Conservation (phyloP, 1,140 invertebrate genomes). For the Drosophila varians region DNA sequence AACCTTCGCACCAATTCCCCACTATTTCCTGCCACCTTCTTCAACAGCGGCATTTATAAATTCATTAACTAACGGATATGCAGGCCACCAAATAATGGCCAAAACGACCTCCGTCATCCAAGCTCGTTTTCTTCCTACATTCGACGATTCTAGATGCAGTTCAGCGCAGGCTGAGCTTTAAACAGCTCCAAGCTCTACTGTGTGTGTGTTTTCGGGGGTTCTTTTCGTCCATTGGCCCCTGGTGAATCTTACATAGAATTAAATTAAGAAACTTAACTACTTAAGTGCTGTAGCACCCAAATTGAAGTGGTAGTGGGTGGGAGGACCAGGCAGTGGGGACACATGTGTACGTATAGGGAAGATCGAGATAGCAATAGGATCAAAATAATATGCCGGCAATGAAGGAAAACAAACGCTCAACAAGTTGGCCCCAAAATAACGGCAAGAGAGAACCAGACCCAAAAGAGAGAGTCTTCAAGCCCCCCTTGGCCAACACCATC, state of each 20-base stretch:
- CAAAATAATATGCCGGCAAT: conserved; percentile 41
- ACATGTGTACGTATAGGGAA: not conserved
- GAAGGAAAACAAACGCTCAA: conserved; percentile 46
- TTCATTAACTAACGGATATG: conserved; percentile 43
- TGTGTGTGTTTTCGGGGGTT: not conserved
- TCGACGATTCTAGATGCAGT: conserved; percentile 16
- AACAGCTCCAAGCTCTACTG: conserved; percentile 27
- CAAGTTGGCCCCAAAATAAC: conserved; percentile 49
- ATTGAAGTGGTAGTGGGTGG: conserved; percentile 18
- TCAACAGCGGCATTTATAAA: not conserved
- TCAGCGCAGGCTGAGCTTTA: conserved; percentile 5
- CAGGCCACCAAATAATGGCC: conserved; percentile 25
- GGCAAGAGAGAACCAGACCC: not conserved
- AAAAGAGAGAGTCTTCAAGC: not conserved
- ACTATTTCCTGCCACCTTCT: conserved; percentile 40
- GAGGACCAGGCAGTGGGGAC: not conserved
- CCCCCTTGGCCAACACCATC: conserved; percentile 3
- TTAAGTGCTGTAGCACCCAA: conserved; percentile 39
- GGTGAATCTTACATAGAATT: not conserved
- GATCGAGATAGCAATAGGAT: conserved; percentile 4
- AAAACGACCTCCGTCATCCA: conserved; percentile 42
- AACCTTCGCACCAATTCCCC: conserved; percentile 32
- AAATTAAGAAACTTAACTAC: conserved; percentile 15
- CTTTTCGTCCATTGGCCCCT: conserved; percentile 43
- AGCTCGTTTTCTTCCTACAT: conserved; percentile 34